Evolutionary conservation across 2,113 vertebrate genomes (phyloP), one percentile per base, ranked within the genome.

Genomic region (Malurus cyaneus): DNA sequence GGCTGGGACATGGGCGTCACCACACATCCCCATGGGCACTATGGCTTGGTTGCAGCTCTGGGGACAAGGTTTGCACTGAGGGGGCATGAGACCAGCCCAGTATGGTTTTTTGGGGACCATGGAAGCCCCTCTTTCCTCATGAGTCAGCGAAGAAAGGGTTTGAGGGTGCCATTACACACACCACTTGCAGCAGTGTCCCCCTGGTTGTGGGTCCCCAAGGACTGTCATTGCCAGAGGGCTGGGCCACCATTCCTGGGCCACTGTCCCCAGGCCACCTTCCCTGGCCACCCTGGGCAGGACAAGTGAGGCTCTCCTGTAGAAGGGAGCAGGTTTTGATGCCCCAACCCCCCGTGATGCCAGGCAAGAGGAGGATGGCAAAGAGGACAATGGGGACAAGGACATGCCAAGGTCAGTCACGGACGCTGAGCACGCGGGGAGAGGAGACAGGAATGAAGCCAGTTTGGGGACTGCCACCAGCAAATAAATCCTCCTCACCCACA

Each of bases 401-500:
- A 82, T 53, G 71, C 59, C 93, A 96, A 96, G 95, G 95, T 96
- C 96, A 89, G 53, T 56, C 57, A 74, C 81, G 94, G 96, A 88
- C 18, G 23, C 44, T 0, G 9, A 86, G 31, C 41, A 56, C 1
- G 0, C 0, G 12, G 70, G 64, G 50, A 80, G 49, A 73, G 59
- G 79, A 53, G 52, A 60, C 12, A 53, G 73, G 88, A 67, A 80
- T 1, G 15, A 52, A 56, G 65, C 39, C 1, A 6, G 80, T 28
- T 28, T 5, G 14, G 64, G 72, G 42, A 59, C 3, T 19, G 6
- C 59, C 4, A 12, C 53, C 4, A 23, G 36, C 4, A 17, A 83
- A 61, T 0, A 8, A 29, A 29, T 13, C 34, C 36, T 56, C 28
- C 31, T 25, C 41, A n/a, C 2, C 2, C 2, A 2, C 47, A 41